Evolutionary conservation across 2,797 vertebrate genomes (phyloP).

Genomic region (Mormyrus hasselquistii): DNA sequence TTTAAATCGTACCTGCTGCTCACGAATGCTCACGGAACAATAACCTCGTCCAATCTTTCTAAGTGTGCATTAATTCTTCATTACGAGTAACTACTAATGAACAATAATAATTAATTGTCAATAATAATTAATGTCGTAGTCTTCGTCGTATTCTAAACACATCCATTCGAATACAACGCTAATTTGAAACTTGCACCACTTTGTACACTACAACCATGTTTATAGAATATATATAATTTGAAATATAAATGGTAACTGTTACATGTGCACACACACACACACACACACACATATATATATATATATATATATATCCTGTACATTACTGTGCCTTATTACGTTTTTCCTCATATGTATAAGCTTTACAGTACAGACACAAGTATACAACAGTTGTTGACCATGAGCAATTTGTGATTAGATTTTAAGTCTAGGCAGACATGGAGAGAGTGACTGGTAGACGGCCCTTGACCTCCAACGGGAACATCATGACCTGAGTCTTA

Average conservation of each 20-base stretch:
- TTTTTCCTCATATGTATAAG: not conserved
- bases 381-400: not conserved
- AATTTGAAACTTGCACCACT: not conserved
- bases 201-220: not conserved
- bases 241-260: not conserved
- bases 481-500: conserved; percentile 21
- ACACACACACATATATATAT: too few relatives aligned
- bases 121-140: not conserved
- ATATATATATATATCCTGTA: not conserved
- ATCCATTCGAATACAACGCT: not conserved
- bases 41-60: not conserved
- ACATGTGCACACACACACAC: not conserved
- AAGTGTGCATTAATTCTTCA: not conserved
- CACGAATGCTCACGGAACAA: not conserved
- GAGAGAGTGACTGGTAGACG: not conserved
- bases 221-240: not conserved
- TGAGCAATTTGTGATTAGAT: conserved; percentile 2
- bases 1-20: not conserved
- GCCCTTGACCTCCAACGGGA: conserved; percentile 8
- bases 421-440: conserved; percentile 1
- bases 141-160: not conserved
- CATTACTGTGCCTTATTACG: not conserved
- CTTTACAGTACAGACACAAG: not conserved
- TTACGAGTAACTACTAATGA: not conserved
- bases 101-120: not conserved